A percentile compares a stretch with the other conserved stretches of the same genome.
Conservation (phyloP, 1,140 invertebrate species). For the Sitodiplosis mosellana region DNA sequence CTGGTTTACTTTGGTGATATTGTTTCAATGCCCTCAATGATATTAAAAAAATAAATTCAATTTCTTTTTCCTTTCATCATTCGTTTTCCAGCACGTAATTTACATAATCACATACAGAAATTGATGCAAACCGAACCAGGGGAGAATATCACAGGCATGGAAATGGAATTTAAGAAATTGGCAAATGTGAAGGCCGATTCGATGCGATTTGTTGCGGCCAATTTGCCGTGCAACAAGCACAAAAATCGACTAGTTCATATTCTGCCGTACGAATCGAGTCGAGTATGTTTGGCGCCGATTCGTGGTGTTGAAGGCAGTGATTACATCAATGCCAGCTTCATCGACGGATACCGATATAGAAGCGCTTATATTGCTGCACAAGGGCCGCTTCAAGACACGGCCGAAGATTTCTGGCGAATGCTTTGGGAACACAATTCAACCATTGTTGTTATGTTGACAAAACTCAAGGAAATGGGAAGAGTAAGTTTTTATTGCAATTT, state of each 20-base stretch:
- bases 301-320: constrained; percentile 88
- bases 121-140: constrained; percentile 62
- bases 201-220: constrained; percentile 86
- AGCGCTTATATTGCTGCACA: constrained; percentile 96
- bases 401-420: constrained; percentile 99
- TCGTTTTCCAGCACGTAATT: constrained; percentile 51
- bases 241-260: constrained; percentile 97
- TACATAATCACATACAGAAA: constrained; percentile 88
- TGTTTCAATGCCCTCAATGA: constrained; percentile 8
- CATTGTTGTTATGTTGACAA: constrained; percentile 97
- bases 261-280: constrained; percentile 87
- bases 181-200: constrained; percentile 89
- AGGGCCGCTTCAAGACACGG: constrained; percentile 86
- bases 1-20: too few relatives aligned
- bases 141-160: constrained; percentile 89
- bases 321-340: constrained; percentile 97
- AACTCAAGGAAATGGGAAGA: constrained; percentile 90
- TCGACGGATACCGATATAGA: constrained; percentile 85
- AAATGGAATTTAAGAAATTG: constrained; percentile 95
- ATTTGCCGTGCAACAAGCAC: constrained; percentile 90
- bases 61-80: too few relatives aligned
- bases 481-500: constrained; percentile 33
- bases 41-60: not conserved
- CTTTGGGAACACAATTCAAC: constrained; percentile 99
- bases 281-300: constrained; percentile 84